Base-by-base conservation (phyloP, 1,140 invertebrate genomes). In the Tetragnatha versicolor region DNA sequence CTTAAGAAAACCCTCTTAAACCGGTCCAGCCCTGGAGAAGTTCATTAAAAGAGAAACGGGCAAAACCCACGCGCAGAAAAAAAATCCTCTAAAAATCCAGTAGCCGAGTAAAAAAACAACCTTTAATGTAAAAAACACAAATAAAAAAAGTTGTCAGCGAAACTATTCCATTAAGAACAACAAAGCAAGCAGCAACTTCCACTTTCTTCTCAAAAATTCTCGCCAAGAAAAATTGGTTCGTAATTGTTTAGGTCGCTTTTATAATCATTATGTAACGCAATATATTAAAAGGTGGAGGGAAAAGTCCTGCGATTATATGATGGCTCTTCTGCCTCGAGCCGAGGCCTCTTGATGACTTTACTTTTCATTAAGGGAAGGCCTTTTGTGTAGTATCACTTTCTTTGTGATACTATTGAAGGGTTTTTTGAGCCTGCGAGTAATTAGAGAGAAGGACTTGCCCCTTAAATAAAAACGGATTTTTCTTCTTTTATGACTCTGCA, bases 141-240 rank as follows among this genome's bases (percentile, higher is more conserved):
- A 55, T 22, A 42, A 33, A 58, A 58, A 72, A 72, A 58, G 33
- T 72, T 72, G 69, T 51, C 69, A 49, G 47, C 69, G 69, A 72
- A 72, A 72, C 69, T 72, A 72, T 72, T 72, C 69, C 51, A 72
- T 72, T 72, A 72, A 72, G 60, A 55, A 58, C 53, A 72, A 72
- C 69, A 72, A 72, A 72, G 69, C 31, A 39, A 51, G n/a, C 14
- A 10, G n/a, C 6, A 69, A 69, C 39, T 47, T 69, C 37, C 66
- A 37, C 42, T 49, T 37, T 29, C 45, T 53, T 69, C 20, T 31
- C 14, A 35, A 37, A 20, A 35, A 53, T 27, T 20, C 22, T 22
- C 1, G 25, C 27, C 4, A 17, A 58, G 69, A 20, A 60, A 72
- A 53, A 72, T 72, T 72, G 69, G 69, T 33, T 51, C n/a, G 47